Evolutionary conservation across 2,113 vertebrate species (phyloP).

Genomic region (Stigmatopora argus): DNA sequence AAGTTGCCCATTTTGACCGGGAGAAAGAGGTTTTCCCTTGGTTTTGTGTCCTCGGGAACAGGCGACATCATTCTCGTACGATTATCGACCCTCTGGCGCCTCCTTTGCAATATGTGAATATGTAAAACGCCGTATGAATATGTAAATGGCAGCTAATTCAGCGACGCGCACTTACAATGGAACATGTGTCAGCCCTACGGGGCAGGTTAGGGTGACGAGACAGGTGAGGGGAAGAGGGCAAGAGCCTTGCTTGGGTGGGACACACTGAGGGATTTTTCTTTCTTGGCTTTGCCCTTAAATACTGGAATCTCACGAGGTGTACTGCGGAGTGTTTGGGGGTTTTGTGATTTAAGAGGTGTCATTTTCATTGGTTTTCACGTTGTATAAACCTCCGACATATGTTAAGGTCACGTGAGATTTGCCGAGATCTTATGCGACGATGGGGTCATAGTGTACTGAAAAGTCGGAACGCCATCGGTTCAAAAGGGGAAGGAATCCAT

Average conservation of each 20-base stretch:
- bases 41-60: neutral
- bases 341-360: no score
- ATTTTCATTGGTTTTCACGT: no score
- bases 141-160: slow-evolving; percentile 60
- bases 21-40: neutral
- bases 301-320: no score
- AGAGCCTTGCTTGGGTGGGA: slow-evolving; percentile 20
- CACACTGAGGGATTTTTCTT: no score
- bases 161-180: slow-evolving; percentile 51
- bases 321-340: no score
- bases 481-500: no score
- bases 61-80: neutral
- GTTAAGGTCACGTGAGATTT: no score
- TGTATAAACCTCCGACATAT: no score
- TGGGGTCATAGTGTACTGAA: no score
- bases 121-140: slow-evolving; percentile 58
- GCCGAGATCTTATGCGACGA: no score
- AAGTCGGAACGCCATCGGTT: no score
- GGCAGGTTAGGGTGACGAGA: slow-evolving; percentile 59
- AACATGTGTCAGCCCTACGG: slow-evolving; percentile 64
- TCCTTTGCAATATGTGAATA: slow-evolving; percentile 50
- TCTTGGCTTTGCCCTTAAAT: no score
- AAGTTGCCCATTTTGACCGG: neutral
- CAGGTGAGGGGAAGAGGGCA: slow-evolving; percentile 58
- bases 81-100: slow-evolving; percentile 15